Evolutionary conservation across 2,113 vertebrate genomes (phyloP), one percentile per base, ranked within the genome.

Genomic region (Bucco capensis): DNA sequence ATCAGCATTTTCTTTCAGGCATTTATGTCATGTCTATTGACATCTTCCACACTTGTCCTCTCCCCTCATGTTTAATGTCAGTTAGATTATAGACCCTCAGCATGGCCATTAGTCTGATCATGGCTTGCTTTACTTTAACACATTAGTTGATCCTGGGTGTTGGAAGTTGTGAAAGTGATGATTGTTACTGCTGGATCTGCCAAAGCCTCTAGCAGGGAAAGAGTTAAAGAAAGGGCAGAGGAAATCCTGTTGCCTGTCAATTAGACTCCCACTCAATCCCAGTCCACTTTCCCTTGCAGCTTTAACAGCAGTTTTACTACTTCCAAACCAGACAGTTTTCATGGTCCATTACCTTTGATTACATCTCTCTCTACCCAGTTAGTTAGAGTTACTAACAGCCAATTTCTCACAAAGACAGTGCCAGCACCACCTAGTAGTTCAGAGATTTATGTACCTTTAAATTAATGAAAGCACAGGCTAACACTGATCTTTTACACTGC

Each of bases 321-420:
- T 89, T 91, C 76, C 86, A 77, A 80, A 79, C 82, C 76, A 92
- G 90, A 74, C 62, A 74, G 80, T 90, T 96, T 97, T 97, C 95
- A 92, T 78, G 96, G 90, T 88, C 72, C 90, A 95, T 92, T 97
- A 95, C 56, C 85, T 95, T 94, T 86, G 78, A 96, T 94, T 93
- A 95, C 75, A 92, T 50, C 80, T 72, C 74, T 90, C 88, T 67
- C 87, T 85, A 15, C 75, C 83, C 67, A 1, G 78, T 95, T 96
- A 96, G 56, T 92, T 90, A 83, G 9, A 88, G 90, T 84, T 81
- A 94, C 88, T 88, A 96, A 83, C 16, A n/a, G 83, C 33, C 76
- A 62, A 78, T 96, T 93, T 47, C 76, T 91, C 83, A 90, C 87
- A 89, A 58, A 72, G 74, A 65, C n/a, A 61, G 89, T 60, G 89